phyloP scores from a whole-genome alignment of 2,113 vertebrate species.

The Sapajus apella region DNA sequence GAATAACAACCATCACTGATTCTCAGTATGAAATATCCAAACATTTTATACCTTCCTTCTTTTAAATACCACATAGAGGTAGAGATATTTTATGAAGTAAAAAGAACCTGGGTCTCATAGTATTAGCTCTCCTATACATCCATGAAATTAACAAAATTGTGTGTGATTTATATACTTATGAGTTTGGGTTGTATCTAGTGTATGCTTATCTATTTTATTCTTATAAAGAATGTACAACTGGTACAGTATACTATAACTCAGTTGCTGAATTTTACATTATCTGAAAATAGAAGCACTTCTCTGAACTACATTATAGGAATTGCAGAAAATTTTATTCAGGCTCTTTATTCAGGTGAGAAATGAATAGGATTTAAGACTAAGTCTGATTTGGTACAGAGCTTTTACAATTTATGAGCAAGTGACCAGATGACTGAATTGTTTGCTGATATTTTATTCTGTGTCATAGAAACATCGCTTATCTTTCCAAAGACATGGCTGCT shows the following conservation, averaged over 20 bases:
- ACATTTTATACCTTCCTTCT: constrained; percentile 67
- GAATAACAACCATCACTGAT: constrained; percentile 63
- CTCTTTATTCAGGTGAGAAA: not conserved
- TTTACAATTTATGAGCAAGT: not conserved
- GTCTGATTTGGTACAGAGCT: not conserved
- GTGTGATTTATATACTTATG: not conserved
- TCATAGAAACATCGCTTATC: not conserved
- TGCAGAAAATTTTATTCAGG: not conserved
- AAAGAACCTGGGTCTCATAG: not conserved
- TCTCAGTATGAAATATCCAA: constrained; percentile 70
- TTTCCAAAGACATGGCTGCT: not conserved
- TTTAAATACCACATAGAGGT: constrained; percentile 23
- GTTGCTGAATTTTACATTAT: not conserved
- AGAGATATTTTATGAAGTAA: constrained; percentile 15
- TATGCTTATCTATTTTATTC: not conserved
- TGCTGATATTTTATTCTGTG: not conserved
- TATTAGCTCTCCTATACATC: not conserved
- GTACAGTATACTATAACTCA: not conserved
- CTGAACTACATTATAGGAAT: not conserved
- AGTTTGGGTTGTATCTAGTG: not conserved
- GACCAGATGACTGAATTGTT: not conserved
- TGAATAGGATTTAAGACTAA: not conserved
- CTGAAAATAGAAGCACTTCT: not conserved
- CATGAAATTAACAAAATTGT: not conserved
- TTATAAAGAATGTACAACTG: not conserved